Conservation (phyloP, 2,888 invertebrate species). For the Oscheius sp. region DNA sequence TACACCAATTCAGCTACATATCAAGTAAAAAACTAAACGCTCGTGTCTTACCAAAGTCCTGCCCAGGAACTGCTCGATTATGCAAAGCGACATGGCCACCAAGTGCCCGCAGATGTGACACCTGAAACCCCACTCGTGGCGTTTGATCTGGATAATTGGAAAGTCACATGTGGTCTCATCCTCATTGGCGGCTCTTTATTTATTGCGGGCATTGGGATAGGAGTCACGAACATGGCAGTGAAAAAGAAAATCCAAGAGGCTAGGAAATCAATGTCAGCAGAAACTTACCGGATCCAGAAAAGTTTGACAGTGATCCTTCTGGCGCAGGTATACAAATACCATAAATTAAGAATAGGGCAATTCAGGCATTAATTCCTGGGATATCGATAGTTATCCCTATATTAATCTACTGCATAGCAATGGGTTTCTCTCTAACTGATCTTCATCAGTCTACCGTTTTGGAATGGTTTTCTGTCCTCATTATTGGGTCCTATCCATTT, state of each 20-base stretch:
- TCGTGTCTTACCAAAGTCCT: not conserved
- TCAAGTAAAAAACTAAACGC: not conserved
- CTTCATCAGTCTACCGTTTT: not conserved
- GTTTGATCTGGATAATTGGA: not conserved
- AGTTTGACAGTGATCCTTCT: slow-evolving; percentile 12
- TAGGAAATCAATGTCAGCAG: not conserved
- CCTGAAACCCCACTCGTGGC: not conserved
- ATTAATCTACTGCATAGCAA: not conserved
- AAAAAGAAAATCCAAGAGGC: not conserved
- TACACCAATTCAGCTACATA: no score
- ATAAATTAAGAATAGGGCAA: not conserved
- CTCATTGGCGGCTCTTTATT: not conserved
- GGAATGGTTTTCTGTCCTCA: not conserved
- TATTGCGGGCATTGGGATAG: not conserved
- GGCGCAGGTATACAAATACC: no score
- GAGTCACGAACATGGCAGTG: not conserved
- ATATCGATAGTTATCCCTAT: not conserved
- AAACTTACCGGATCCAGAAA: slow-evolving; percentile 15
- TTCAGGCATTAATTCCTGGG: no score
- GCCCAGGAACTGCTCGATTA: slow-evolving; percentile 5
- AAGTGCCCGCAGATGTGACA: not conserved
- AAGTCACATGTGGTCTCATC: no score
- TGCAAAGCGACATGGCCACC: not conserved
- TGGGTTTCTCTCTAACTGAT: not conserved
- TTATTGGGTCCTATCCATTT: slow-evolving; percentile 3